Base-by-base conservation (phyloP, 2,113 vertebrate species). In the Vidua chalybeata region DNA sequence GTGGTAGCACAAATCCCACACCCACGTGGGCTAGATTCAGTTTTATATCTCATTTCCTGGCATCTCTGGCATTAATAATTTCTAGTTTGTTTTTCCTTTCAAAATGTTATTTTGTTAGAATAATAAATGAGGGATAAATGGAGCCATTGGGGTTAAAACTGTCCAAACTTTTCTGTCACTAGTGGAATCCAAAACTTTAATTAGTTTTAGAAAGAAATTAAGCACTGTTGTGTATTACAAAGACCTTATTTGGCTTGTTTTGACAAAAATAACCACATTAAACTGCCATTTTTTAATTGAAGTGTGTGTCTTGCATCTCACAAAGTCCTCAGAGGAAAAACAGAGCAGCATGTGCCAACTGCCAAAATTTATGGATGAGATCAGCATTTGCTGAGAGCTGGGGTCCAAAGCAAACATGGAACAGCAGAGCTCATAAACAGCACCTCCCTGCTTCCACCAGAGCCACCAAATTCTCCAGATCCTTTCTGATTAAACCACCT, bases 141-240 rank as follows among this genome's bases (percentile, higher is more conserved):
- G 55, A 83, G 14, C 43, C 92, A 69, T 83, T 35, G 10, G 72
- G 74, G 74, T 97, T 87, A 75, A 95, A 93, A 72, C 80, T 87
- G 84, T 93, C 84, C 84, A 90, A 94, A 73, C 61, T 94, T 76
- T 75, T 46, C 48, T 39, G 9, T 87, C 63, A 43, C 17, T 80
- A 95, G 92, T 78, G 69, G 56, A 97, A 97, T 91, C 91, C 96
- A 93, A 96, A 96, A 94, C 64, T 77, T 91, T 39, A 11, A 74
- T 58, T 89, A 18, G 13, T 81, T 96, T 93, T 97, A 67, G 91
- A 90, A 96, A 95, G 89, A 90, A 84, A 94, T 92, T 46, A 96
- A 82, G 49, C 64, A 84, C 74, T 83, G 75, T 88, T 2, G 3
- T 48, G n/a, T 93, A 49, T 85, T 94, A 90, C 48, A 73, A 82